Evolutionary conservation across 2,797 vertebrate species (phyloP).

Genomic region (Xenops minutus): DNA sequence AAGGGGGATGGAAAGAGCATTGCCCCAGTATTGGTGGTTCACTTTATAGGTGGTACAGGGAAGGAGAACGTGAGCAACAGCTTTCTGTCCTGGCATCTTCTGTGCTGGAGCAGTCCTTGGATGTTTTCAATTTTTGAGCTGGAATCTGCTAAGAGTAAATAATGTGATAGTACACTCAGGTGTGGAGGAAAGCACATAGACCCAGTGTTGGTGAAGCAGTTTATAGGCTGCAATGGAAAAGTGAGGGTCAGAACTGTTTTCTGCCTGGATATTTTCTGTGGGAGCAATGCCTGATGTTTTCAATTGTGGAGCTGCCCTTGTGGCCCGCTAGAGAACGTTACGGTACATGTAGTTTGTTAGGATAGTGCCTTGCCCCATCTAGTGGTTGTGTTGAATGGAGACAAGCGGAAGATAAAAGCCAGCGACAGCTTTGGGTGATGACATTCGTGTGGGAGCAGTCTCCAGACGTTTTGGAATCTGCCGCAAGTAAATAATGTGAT

Average conservation of each 20-base stretch:
- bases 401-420: background rate
- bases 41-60: background rate
- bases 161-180: no score
- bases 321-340: rapidly evolving
- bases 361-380: background rate
- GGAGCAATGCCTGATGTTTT: rapidly evolving
- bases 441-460: background rate
- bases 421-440: rapidly evolving
- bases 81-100: background rate
- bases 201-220: background rate
- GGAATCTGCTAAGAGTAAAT: background rate
- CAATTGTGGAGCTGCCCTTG: rapidly evolving
- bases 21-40: background rate
- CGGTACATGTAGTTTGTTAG: rapidly evolving
- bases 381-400: rapidly evolving
- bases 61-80: background rate
- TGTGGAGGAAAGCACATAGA: background rate
- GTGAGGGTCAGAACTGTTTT: background rate
- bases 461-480: background rate
- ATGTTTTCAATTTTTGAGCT: background rate
- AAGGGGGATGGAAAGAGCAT: background rate
- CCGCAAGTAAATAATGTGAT: background rate
- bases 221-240: background rate
- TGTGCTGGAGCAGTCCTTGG: background rate
- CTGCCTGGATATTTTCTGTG: background rate